phyloP scores from a whole-genome alignment of 2,797 vertebrate species.

The Pipistrellus pygmaeus region DNA sequence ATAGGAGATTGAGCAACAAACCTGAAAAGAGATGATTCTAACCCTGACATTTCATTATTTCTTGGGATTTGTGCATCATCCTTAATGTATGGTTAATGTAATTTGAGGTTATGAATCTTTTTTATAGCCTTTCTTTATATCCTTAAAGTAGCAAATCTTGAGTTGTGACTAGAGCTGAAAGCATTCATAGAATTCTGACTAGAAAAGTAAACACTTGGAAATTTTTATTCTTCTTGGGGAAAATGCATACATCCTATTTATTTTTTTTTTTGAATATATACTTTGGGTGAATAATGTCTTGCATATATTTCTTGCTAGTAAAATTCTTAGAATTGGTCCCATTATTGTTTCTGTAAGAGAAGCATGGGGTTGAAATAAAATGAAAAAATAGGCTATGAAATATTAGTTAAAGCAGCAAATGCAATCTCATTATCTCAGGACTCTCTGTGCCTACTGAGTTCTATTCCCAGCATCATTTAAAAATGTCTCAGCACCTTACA shows the following conservation, averaged over 20 bases:
- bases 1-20: conserved; percentile 55
- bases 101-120: conserved; percentile 77
- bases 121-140: conserved; percentile 64
- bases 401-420: not conserved
- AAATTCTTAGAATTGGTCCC: conserved; percentile 38
- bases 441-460: not conserved
- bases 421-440: not conserved
- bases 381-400: conserved; percentile 45
- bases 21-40: conserved; percentile 61
- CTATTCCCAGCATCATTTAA: not conserved
- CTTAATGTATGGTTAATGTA: conserved; percentile 79
- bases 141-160: conserved; percentile 66
- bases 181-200: conserved; percentile 64
- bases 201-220: conserved; percentile 9
- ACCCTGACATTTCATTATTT: conserved; percentile 78
- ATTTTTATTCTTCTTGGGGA: conserved; percentile 41
- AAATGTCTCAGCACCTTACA: not conserved
- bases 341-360: conserved; percentile 31
- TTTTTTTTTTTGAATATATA: conserved; percentile 58
- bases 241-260: conserved; percentile 48
- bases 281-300: not conserved
- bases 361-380: conserved; percentile 7
- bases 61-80: conserved; percentile 70
- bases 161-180: conserved; percentile 40
- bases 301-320: conserved; percentile 7